Base-by-base conservation (phyloP, 2,888 invertebrate genomes). In the Temnothorax ravouxi region DNA sequence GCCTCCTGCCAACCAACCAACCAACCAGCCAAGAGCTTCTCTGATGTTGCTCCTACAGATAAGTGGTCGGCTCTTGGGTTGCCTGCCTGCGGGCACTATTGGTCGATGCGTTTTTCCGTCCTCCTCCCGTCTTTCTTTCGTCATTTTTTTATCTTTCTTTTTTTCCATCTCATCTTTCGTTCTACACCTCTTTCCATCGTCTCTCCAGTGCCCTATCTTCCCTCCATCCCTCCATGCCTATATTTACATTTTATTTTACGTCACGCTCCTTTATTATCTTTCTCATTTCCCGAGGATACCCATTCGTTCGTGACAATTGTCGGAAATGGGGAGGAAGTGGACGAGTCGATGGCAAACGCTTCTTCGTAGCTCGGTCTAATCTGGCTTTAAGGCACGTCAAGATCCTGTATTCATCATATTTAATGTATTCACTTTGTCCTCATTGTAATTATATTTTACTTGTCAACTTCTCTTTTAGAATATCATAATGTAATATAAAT, bases 31-130 rank as follows among this genome's bases (percentile, higher is more conserved):
- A 91, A 93, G 92, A 93, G 92, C 91, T 92, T 83, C 93, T 94
- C 93, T 94, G 94, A 94, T 93, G 94, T 94, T 94, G 92, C 93
- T 92, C 91, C 93, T 92, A 91, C 92, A 92, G 94, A 94, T 94
- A 94, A 94, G 94, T 94, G 93, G 94, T 93, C 92, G 93, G 91
- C 93, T 94, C 94, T 93, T 90, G 92, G 92, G 91, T 92, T 93
- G 92, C 91, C 89, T 90, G 93, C 93, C 93, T 90, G 90, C 91
- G 91, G 93, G 93, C 92, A 92, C 92, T 93, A 94, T 93, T 92
- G 93, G 92, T 91, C 92, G 91, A 93, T 94, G 92, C 91, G 91
- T 93, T 92, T 90, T 91, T 92, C 91, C 91, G 82, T 91, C 90
- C 89, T 91, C 88, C 84, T 89, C 85, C 87, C 88, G 54, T 84